Percentiles rank a stretch among this genome's conserved stretches.
phyloP scores from a whole-genome alignment of 2,113 vertebrate genomes.

The Melanerpes formicivorus region DNA sequence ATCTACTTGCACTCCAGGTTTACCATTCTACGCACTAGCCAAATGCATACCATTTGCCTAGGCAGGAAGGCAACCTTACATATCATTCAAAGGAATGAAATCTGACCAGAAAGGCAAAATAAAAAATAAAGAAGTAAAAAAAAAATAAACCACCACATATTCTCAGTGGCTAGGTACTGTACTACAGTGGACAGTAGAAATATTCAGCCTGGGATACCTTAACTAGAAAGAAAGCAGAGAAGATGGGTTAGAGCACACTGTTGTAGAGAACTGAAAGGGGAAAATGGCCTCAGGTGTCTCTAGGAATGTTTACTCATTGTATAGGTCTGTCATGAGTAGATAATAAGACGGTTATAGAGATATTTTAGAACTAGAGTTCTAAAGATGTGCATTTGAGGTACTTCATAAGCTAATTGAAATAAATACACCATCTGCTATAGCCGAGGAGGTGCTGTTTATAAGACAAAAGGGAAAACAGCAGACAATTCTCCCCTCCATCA shows the following conservation, averaged over 20 bases:
- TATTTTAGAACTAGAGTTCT: neutral
- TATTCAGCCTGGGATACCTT: neutral
- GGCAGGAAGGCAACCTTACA: neutral
- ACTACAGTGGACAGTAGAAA: neutral
- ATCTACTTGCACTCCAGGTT: neutral
- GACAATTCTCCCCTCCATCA: neutral
- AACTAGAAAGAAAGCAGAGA: neutral
- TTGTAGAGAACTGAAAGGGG: neutral
- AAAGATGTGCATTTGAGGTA: neutral
- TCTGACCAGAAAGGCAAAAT: neutral
- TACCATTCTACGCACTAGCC: neutral
- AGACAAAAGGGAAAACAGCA: neutral
- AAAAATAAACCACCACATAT: neutral
- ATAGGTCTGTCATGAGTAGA: neutral
- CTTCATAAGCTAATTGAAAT: neutral
- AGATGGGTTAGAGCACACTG: neutral
- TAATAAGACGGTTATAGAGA: neutral
- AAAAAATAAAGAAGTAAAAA: accelerated
- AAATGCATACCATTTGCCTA: neutral
- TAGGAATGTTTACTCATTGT: neutral
- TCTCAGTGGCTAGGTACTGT: neutral
- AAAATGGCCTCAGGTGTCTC: neutral
- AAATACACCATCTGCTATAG: neutral
- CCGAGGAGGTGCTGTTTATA: neutral
- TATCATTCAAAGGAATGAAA: neutral